Evolutionary conservation across 1,140 invertebrate species (phyloP), one percentile per base, ranked within the genome.

Genomic region (Euschistus heros): DNA sequence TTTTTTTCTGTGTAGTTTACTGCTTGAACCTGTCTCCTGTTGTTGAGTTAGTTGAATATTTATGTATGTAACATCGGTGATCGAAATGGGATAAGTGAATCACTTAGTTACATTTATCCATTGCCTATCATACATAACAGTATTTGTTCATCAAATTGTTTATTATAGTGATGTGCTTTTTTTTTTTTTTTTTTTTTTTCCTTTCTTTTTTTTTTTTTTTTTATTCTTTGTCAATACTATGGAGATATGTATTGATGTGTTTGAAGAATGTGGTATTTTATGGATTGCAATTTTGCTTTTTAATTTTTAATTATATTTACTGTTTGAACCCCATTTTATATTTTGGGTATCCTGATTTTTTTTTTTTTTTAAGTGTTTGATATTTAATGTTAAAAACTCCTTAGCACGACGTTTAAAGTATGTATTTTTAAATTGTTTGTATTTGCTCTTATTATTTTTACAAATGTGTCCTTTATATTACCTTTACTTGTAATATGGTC

Each of bases 231-330:
- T 55, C 30, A 64, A 26, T 60, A 60, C 20, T 64, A 47, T 18
- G 44, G 46, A 54, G 52, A 62, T 37, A n/a, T 60, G 27, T 27
- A 27, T 33, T 37, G n/a, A 37, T 60, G 57, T n/a, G 57, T n/a
- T 33, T 26, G 27, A 37, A 37, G 37, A 60, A 37, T 60, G 57
- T 33, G 27, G 57, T 60, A 37, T 60, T 60, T 27, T 60, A 60
- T 37, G 22, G 22, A 62, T 37, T 24, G 22, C 20, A 62, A 62
- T 22, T 62, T 62, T 17, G 42, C 60, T 42, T 30, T 62, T 30
- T 42, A 37, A 57, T 66, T 52, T 66, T 22, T 44, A 42, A 68
- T 68, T 67, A 57, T 63, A 71, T 50, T 69, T 65, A 71, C 57
- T 72, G 33, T 37, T 37, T 37, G 33, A 13, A 37, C 33, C 33